Evolutionary conservation across 2,797 vertebrate species (phyloP).

Genomic region (Muscicapa comitata): DNA sequence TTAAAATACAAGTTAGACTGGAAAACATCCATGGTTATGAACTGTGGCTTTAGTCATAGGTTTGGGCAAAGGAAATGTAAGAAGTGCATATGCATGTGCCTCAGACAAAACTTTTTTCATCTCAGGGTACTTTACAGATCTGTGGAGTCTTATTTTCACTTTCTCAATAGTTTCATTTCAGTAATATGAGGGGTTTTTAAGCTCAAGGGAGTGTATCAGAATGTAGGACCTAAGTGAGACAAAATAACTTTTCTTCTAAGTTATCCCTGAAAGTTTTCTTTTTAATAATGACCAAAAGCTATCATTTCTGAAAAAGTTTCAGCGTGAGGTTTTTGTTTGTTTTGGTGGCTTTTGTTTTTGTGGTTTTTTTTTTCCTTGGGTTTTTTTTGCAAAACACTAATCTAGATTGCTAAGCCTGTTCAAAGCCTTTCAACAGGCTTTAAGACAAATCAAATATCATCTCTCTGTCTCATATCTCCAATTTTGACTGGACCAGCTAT

Average conservation of each 20-base stretch:
- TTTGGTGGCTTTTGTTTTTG: not conserved
- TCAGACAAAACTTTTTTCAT: not conserved
- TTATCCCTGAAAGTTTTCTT: not conserved
- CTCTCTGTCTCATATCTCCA: accelerated
- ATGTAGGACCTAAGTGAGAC: not conserved
- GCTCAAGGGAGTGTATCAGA: not conserved
- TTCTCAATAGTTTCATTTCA: not conserved
- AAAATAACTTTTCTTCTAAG: not conserved
- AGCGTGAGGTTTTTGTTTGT: not conserved
- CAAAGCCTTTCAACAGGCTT: not conserved
- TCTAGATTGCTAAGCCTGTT: not conserved
- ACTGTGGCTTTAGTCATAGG: not conserved
- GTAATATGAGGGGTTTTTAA: not conserved
- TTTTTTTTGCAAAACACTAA: not conserved
- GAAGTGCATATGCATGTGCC: not conserved
- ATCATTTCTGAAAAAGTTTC: not conserved
- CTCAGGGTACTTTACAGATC: not conserved
- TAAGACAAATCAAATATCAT: not conserved
- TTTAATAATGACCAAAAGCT: not conserved
- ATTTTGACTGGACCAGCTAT: not conserved
- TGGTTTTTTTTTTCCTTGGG: not conserved
- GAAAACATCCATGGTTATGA: not conserved
- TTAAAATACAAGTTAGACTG: not conserved
- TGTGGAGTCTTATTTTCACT: not conserved
- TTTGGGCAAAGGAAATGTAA: not conserved